Evolutionary conservation across 2,113 vertebrate species (phyloP), one percentile per base, ranked within the genome.

Genomic region (Mesembrinibis cayennensis): DNA sequence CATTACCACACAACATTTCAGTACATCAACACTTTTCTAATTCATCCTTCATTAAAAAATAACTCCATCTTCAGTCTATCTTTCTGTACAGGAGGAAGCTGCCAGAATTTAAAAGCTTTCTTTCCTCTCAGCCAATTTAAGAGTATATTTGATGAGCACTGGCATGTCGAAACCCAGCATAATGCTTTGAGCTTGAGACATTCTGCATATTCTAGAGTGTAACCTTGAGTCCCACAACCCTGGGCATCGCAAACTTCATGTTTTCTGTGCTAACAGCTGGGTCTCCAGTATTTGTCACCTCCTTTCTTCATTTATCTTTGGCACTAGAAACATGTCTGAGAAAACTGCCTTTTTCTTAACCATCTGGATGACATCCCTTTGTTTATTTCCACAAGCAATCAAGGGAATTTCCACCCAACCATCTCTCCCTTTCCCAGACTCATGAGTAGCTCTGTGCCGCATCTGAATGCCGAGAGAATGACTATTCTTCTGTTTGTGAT

Each of bases 391-490:
- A 87, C 42, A 73, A 30, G 63, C 19, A 55, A 36, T 13, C 0
- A 3, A 71, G 52, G 40, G 50, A 83, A 87, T 19, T 58, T 61
- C 76, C 45, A 86, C 30, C 52, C 81, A 83, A 67, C 16, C 70
- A 80, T 10, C 5, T 58, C 58, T 66, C 66, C 34, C 70, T 79
- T 58, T 87, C 55, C 74, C 74, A 90, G 67, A 22, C 55, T 45
- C 14, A 7, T 3, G 10, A 21, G 77, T 32, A 19, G 49, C 73
- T 90, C 49, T 27, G n/a, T 18, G 32, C 16, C 0, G 0, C 52
- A 1, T 23, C 47, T 30, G 44, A 78, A 50, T 0, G 0, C 77
- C 1, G 3, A 56, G 18, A 67, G 27, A 9, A 5, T 0, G 0
- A 89, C 10, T 5, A 19, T 40, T 90, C 71, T 58, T 61, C 58